Percentiles rank a stretch among this genome's conserved stretches.
These are phyloP conservation scores for Neogale vison DNA, from an alignment of 2,113 vertebrate species.

Conservation along the genomic window DNA sequence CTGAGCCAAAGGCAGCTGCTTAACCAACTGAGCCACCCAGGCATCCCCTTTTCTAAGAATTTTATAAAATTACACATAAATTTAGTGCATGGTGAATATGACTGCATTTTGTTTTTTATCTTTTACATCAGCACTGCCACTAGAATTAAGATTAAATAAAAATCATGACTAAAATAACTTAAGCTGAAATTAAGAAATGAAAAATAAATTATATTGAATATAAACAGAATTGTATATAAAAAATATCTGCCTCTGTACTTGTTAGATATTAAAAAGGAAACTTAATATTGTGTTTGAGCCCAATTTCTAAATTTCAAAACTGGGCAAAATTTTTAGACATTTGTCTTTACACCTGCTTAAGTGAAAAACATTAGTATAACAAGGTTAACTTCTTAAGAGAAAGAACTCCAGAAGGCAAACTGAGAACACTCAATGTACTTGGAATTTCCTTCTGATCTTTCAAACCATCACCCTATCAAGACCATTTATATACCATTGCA, in stretches of 20 bases:
- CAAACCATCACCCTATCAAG: neutral
- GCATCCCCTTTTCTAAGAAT: slow-evolving; percentile 13
- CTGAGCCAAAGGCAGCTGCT: too few relatives aligned
- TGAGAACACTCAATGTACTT: neutral
- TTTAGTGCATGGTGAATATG: neutral
- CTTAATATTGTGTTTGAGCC: neutral
- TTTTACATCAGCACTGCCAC: neutral
- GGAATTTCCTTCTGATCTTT: neutral
- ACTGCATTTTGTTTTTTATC: neutral
- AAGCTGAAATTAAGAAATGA: neutral
- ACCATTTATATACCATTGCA: neutral
- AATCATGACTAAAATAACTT: neutral
- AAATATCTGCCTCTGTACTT: neutral
- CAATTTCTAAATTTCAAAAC: slow-evolving; percentile 33
- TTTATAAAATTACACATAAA: neutral
- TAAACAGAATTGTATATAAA: neutral
- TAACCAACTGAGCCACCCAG: too few relatives aligned
- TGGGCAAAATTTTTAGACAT: neutral
- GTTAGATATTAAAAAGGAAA: slow-evolving; percentile 6
- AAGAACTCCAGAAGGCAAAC: neutral
- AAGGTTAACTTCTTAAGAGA: neutral
- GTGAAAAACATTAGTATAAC: neutral
- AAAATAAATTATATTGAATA: neutral
- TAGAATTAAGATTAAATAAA: slow-evolving; percentile 32
- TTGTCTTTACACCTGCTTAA: neutral